Base-by-base conservation (phyloP, 2,113 vertebrate genomes). In the Colius striatus region DNA sequence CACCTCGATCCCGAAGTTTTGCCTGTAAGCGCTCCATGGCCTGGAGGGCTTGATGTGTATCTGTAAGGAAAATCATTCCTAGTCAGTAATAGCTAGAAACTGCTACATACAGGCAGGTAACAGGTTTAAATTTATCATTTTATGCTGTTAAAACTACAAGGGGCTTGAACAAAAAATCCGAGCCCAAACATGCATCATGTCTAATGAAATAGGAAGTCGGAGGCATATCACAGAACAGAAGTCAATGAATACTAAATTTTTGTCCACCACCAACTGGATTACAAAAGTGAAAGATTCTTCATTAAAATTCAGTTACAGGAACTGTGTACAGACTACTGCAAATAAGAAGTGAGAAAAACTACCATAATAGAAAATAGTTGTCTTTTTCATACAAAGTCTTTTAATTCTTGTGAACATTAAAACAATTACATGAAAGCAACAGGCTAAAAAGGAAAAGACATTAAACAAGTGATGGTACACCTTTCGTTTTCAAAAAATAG, bases 21-120 rank as follows among this genome's bases (percentile, higher is more conserved):
- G 97, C 97, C 96, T 99, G 99, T 91, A 99, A 98, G 71, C 99
- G 98, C 85, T 99, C 99, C 93, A 99, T 98, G 38, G 99, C 99
- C 98, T 99, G 99, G 87, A 99, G 98, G 95, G 99, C 99, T 92
- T 98, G 98, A 95, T 98, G 98, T 19, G 98, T 99, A 96, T 99
- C 99, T 99, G 97, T 17, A 92, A 72, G 4, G 16, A 96, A 55
- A 94, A 92, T 21, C 14, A 91, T 27, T 67, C 30, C 41, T 54
- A 75, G 57, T 97, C 72, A 97, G 9, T n/a, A 85, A 13, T 7
- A 58, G 38, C 47, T 41, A 94, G 17, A 53, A 97, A 90, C 47
- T 53, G 32, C 3, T 32, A 65, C 19, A 41, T n/a, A 30, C 22
- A 82, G 77, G 48, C 45, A 84, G 17, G 4, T 53, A 84, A 61